A percentile compares a stretch with the other conserved stretches of the same genome.
phyloP scores from a whole-genome alignment of 2,888 invertebrate species.

The Sesamia inferens region DNA sequence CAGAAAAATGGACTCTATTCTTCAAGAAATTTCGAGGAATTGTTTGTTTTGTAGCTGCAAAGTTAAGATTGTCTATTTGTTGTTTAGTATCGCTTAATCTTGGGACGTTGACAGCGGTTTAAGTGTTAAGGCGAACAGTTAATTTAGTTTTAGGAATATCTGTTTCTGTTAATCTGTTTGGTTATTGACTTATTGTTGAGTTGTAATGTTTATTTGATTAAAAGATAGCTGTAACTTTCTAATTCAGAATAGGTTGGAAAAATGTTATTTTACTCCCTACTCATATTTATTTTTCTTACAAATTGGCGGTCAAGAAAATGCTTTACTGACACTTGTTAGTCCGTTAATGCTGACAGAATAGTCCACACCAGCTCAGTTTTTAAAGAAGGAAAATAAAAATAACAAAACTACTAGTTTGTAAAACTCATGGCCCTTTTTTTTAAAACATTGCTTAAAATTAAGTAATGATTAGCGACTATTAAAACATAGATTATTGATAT shows the following conservation, averaged over 20 bases:
- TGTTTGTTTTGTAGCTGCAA: conserved; percentile 13
- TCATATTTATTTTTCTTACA: neutral
- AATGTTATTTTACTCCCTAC: neutral
- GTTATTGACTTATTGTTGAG: conserved; percentile 49
- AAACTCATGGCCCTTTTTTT: neutral
- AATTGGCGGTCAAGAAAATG: neutral
- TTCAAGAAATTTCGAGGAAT: neutral
- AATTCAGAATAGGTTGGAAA: neutral
- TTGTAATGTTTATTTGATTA: conserved; percentile 35
- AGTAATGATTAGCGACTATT: no score
- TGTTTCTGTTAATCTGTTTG: conserved; percentile 45
- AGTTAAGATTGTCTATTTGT: conserved; percentile 53
- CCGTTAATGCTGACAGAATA: no score
- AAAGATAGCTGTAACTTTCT: neutral
- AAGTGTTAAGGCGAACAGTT: conserved; percentile 62
- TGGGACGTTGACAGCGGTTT: conserved; percentile 59
- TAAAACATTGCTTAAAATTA: no score
- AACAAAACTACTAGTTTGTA: neutral
- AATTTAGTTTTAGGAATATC: conserved; percentile 58
- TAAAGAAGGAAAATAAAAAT: no score
- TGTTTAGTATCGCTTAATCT: conserved; percentile 66
- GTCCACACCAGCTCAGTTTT: no score
- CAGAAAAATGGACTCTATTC: conserved; percentile 1
- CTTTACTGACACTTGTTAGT: neutral
- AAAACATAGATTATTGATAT: no score